Evolutionary conservation across 1,140 invertebrate species (phyloP).

Genomic region (Helicoverpa armigera): DNA sequence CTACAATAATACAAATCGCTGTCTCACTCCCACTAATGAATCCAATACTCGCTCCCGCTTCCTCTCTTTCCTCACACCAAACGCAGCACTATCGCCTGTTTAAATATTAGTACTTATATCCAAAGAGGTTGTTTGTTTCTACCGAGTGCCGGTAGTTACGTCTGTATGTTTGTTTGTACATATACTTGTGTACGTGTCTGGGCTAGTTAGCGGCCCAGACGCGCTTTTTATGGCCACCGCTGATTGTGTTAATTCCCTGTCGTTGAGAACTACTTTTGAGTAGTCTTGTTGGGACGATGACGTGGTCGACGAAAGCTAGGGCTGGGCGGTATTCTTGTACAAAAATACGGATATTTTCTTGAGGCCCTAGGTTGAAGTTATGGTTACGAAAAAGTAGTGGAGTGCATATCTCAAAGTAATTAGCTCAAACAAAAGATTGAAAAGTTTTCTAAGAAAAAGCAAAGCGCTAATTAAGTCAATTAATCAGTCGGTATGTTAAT

Average conservation of each 20-base stretch:
- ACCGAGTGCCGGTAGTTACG: slow-evolving; percentile 48
- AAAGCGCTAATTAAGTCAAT: slow-evolving; percentile 43
- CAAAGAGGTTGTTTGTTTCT: slow-evolving; percentile 59
- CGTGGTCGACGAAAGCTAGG: neutral
- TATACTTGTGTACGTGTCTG: slow-evolving; percentile 35
- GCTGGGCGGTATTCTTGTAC: neutral
- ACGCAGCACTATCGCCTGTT: slow-evolving; percentile 45
- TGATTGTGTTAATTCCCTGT: slow-evolving; percentile 34
- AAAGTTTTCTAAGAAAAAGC: slow-evolving; percentile 31
- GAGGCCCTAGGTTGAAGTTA: too few species aligned
- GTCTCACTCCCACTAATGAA: neutral
- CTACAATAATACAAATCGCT: too few species aligned
- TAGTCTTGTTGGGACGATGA: slow-evolving; percentile 22
- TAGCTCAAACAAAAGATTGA: slow-evolving; percentile 4
- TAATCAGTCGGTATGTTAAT: slow-evolving; percentile 49
- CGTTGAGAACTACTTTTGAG: slow-evolving; percentile 19
- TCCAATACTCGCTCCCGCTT: neutral
- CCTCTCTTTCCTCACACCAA: slow-evolving; percentile 10
- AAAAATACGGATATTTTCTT: too few species aligned
- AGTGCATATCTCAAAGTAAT: neutral
- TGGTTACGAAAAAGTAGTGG: too few species aligned
- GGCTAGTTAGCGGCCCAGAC: slow-evolving; percentile 30
- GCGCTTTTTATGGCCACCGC: slow-evolving; percentile 24
- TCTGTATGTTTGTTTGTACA: slow-evolving; percentile 29
- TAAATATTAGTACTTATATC: slow-evolving; percentile 65